Conservation (phyloP, 2,113 vertebrate genomes). For the Grammomys surdaster region DNA sequence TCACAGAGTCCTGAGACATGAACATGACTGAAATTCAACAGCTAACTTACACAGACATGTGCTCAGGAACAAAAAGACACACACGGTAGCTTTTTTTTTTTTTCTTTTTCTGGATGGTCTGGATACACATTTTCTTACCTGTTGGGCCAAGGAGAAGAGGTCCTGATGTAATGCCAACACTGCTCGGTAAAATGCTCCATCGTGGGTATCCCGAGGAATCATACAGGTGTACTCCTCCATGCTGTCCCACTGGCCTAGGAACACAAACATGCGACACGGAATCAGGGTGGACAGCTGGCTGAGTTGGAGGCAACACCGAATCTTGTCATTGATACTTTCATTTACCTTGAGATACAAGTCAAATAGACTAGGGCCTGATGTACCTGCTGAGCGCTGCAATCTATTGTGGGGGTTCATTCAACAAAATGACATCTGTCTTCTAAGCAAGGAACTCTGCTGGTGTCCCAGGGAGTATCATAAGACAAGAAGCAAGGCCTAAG, state of each 20-base stretch:
- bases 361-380: background rate
- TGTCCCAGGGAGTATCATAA: background rate
- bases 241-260: constrained; percentile 97
- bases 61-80: background rate
- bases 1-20: background rate
- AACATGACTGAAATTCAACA: background rate
- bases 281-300: background rate
- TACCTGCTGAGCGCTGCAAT: background rate
- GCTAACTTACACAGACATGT: background rate
- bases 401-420: background rate
- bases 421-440: constrained; percentile 22
- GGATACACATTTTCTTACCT: constrained; percentile 86
- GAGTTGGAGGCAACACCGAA: background rate
- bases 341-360: background rate
- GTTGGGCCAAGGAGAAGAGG: constrained; percentile 98
- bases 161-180: constrained; percentile 98
- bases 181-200: constrained; percentile 98
- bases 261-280: constrained; percentile 2
- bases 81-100: background rate
- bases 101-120: background rate
- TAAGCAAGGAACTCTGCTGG: background rate
- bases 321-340: background rate
- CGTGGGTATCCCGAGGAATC: constrained; percentile 98
- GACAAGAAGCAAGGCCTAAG: background rate
- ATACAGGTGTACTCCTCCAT: constrained; percentile 99